Evolutionary conservation across 2,888 invertebrate genomes (phyloP), one percentile per base, ranked within the genome.

Genomic region (Eueremaeus valkanovi): DNA sequence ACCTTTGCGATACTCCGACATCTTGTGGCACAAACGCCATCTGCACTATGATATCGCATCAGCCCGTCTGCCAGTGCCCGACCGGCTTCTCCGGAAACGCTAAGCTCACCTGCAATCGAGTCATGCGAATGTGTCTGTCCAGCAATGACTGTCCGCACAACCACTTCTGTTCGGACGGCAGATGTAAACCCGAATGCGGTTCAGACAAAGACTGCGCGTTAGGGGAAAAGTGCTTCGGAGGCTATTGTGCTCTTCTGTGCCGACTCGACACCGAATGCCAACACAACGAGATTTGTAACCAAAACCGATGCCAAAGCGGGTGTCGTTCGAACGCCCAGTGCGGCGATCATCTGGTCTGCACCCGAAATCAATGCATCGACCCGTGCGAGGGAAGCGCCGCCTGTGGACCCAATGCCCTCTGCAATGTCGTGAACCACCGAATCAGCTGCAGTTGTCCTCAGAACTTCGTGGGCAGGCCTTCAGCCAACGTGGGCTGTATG

Each of bases 381-480:
- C 91, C 90, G 40, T 94, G 94, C 83, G 89, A 91, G 81, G 88
- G 88, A 78, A 86, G 87, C 79, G 86, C 89, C 0, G 86, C 86
- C 78, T 95, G 95, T 84, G 93, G 92, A 75, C 87, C 88, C 3
- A 94, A 94, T 83, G 88, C 94, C 36, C 92, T 93, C 82, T 95
- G 95, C 83, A 83, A 88, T 76, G 89, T 92, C 77, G 85, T 87
- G 75, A 88, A 90, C 81, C 94, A 94, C 83, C 87, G 87, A 66
- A 90, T 90, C 0, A 87, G 87, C 73, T 95, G 95, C 82, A 88
- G 88, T 78, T 93, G 95, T 81, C 93, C 93, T 0, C 85, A 88
- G 73, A 92, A 92, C 42, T 95, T 95, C 63, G 77, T 79, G 16
- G 79, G 79, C n/a, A 72, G 79, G 18, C 79, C 79, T 6, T 78